Evolutionary conservation across 2,797 vertebrate species (phyloP).

Genomic region (Gallinago nigripennis): DNA sequence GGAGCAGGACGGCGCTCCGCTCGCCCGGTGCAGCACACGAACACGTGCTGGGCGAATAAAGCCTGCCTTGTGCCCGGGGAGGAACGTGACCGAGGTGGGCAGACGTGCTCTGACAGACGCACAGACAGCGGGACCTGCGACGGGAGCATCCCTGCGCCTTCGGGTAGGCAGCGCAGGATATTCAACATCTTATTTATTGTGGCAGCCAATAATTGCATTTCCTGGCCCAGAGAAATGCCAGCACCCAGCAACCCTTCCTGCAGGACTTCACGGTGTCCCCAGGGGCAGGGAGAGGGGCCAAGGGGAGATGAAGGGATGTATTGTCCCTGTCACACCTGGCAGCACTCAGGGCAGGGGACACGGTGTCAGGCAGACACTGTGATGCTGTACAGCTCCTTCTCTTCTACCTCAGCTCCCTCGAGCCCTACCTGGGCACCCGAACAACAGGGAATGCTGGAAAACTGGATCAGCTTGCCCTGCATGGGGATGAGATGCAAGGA

Average conservation of each 20-base stretch:
- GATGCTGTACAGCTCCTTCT: not conserved
- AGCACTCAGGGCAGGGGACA: not conserved
- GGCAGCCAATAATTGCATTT: not conserved
- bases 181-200: not conserved
- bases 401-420: not conserved
- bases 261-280: not conserved
- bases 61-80: not conserved
- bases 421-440: not conserved
- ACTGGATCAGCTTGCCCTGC: not conserved
- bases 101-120: not conserved
- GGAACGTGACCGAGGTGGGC: accelerated
- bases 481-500: not conserved
- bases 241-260: too few species aligned
- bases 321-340: not conserved
- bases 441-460: not conserved
- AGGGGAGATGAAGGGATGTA: not conserved
- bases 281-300: not conserved
- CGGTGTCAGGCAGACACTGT: not conserved
- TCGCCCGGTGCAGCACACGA: not conserved
- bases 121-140: accelerated
- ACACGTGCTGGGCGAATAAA: not conserved
- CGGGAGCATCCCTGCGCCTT: not conserved
- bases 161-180: accelerated
- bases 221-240: not conserved
- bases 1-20: not conserved